These are phyloP conservation scores for Chiroxiphia lanceolata DNA, from an alignment of 2,797 vertebrate genomes.

Conservation along the genomic window DNA sequence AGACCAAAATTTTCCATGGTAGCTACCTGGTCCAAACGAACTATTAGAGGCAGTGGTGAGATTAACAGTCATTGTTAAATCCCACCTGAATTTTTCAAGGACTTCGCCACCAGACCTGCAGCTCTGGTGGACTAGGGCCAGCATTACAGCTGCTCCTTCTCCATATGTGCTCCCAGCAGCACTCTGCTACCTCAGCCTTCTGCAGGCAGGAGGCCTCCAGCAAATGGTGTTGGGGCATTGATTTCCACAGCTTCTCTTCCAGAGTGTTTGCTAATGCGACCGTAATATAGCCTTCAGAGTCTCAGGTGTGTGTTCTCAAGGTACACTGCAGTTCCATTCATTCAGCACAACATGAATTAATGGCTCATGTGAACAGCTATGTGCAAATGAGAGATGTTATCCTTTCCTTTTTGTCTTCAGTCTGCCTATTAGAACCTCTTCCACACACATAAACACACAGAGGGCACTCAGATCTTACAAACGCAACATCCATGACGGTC, in stretches of 20 bases:
- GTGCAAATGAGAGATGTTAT: background rate
- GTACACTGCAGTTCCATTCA: background rate
- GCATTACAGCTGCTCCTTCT: background rate
- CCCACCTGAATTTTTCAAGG: background rate
- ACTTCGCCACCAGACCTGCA: background rate
- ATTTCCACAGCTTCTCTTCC: background rate
- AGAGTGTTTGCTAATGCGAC: rapidly evolving
- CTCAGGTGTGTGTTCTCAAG: background rate
- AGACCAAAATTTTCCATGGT: background rate
- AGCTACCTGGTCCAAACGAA: background rate
- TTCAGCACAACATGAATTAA: background rate
- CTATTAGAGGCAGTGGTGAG: background rate
- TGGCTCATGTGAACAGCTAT: background rate
- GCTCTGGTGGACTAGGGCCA: background rate
- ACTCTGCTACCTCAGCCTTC: background rate
- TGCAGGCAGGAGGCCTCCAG: background rate
- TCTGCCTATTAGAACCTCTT: background rate
- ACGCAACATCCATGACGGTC: background rate
- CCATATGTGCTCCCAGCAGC: background rate
- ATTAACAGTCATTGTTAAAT: background rate
- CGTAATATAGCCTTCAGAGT: background rate
- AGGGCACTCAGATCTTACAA: background rate
- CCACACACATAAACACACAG: background rate
- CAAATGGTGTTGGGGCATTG: background rate
- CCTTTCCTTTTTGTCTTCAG: background rate